Base-by-base conservation (phyloP, 2,888 invertebrate genomes). In the Amphipoea lucens region DNA sequence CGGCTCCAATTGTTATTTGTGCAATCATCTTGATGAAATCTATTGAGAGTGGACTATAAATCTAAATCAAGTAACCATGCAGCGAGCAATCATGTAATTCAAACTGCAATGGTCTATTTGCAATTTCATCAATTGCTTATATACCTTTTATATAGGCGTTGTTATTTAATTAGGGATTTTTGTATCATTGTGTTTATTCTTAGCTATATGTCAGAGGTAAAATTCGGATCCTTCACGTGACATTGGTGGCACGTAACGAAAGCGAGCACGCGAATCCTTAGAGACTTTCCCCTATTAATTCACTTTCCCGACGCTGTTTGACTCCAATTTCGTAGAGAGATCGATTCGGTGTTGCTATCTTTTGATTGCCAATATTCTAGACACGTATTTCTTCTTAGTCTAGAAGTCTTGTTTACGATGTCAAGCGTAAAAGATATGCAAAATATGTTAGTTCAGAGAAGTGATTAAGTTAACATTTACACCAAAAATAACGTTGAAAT, bases 251-350 rank as follows among this genome's bases (percentile, higher is more conserved):
- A 93, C 93, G 92, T 93, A 94, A 94, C 91, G 92, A 92, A 93
- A 93, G 92, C 90, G 91, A 91, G 84, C 92, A 93, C 91, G 93
- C 92, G 92, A 95, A 94, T 96, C 96, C 96, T 95, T 94, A 79
- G 93, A 94, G 92, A 95, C 96, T 96, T 96, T 96, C 96, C 94
- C 95, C 93, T 92, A 94, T 96, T 95, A 95, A 96, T 95, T 96
- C 95, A 95, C 96, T 96, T 96, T 96, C 96, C 91, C 89, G 89
- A 91, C 91, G 89, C 90, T 90, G 89, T 90, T 93, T 90, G 92
- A 90, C 89, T 87, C 78, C 79, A 83, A 85, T 79, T 82, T 78
- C 69, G 82, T 76, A 78, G 84, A 67, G 81, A 87, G 84, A 87
- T 85, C 84, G 84, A 79, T 79, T 74, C 73, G 40, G 81, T 73